Evolutionary conservation across 2,888 invertebrate genomes (phyloP).

Genomic region (Perithous albicinctus): DNA sequence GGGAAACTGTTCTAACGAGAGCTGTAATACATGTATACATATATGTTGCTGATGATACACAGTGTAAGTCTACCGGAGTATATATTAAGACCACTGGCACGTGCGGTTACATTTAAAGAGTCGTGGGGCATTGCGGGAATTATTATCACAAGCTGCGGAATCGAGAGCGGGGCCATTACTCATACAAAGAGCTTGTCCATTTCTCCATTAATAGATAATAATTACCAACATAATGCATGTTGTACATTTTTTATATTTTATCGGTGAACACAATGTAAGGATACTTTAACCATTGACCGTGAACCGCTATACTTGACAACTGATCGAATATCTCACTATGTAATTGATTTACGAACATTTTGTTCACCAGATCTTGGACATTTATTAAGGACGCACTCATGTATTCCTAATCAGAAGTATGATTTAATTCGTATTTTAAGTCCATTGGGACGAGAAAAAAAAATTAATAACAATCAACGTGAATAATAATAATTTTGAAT

Average conservation of each 20-base stretch:
- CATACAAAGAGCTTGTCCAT: constrained; percentile 9
- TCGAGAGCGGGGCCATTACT: constrained; percentile 39
- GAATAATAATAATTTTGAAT: too few relatives aligned
- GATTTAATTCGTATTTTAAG: too few relatives aligned
- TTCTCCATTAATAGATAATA: constrained; percentile 32
- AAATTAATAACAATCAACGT: too few relatives aligned
- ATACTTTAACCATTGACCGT: neutral
- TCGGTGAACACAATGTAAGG: neutral
- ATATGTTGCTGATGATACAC: neutral
- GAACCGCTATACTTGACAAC: neutral
- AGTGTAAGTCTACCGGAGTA: neutral
- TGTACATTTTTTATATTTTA: neutral
- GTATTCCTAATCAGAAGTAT: too few relatives aligned
- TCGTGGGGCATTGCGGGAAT: constrained; percentile 23
- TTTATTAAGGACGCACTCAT: neutral
- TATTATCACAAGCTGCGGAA: constrained; percentile 26
- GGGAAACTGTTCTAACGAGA: constrained; percentile 68
- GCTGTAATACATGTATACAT: constrained; percentile 38
- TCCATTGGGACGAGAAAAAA: too few relatives aligned
- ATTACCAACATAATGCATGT: neutral
- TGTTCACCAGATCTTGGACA: neutral
- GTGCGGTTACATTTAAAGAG: constrained; percentile 11
- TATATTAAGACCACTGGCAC: constrained; percentile 8
- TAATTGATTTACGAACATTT: neutral
- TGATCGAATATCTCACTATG: neutral